Percentiles rank a stretch among this genome's conserved stretches.
Evolutionary conservation across 2,113 vertebrate genomes (phyloP).

Genomic region (Cephalopterus ornatus): DNA sequence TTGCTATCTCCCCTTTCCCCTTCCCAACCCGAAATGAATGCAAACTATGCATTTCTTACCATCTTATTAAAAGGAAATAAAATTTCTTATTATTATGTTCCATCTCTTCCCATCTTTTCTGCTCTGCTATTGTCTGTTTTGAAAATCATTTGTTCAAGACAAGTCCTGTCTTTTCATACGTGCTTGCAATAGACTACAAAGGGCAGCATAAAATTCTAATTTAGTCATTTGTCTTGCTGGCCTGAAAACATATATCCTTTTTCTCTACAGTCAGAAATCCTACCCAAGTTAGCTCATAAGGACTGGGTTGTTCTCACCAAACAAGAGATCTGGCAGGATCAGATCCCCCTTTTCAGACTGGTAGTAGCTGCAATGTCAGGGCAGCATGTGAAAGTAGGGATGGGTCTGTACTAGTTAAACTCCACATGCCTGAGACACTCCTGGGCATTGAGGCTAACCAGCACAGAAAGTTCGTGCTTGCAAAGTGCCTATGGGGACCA

Average conservation of each 20-base stretch:
- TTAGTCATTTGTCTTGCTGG: background rate
- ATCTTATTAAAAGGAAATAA: slow-evolving; percentile 10
- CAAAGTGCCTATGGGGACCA: background rate
- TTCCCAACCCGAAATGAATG: background rate
- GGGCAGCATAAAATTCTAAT: background rate
- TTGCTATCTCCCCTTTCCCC: background rate
- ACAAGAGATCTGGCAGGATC: background rate
- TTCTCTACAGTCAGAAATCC: background rate
- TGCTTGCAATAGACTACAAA: background rate
- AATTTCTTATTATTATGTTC: background rate
- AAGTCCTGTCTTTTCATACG: background rate
- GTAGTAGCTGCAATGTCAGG: background rate
- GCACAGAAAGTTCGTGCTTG: background rate
- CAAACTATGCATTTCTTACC: background rate
- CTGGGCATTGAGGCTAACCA: background rate
- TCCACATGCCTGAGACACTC: slow-evolving; percentile 16
- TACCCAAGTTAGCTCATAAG: background rate
- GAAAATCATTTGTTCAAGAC: background rate
- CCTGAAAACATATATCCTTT: background rate
- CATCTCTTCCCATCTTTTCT: background rate
- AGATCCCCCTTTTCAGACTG: background rate
- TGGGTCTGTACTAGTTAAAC: slow-evolving; percentile 12
- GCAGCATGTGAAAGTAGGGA: background rate
- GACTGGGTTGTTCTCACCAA: background rate
- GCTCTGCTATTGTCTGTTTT: background rate